A percentile compares a stretch with the other conserved stretches of the same genome.
Evolutionary conservation across 1,140 invertebrate genomes (phyloP).

Genomic region (Lordiphosa mommai): DNA sequence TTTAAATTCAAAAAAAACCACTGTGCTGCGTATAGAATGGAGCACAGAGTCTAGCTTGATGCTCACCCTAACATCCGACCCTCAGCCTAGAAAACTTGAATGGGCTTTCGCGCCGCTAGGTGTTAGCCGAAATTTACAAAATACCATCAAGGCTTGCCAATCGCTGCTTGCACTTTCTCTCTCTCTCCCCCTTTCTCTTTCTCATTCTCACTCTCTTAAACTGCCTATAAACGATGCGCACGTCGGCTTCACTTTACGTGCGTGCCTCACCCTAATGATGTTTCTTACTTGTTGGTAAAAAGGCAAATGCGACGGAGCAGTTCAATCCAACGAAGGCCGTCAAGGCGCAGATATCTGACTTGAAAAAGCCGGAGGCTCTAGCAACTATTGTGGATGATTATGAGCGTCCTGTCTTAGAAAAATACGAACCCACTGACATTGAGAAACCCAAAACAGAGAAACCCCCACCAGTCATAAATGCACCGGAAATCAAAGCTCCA

Average conservation of each 20-base stretch:
- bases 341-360: conserved; percentile 50
- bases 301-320: conserved; percentile 54
- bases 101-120: not conserved
- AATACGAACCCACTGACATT: conserved; percentile 78
- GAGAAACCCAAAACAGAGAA: conserved; percentile 37
- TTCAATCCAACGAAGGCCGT: conserved; percentile 32
- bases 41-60: too few relatives aligned
- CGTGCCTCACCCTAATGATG: conserved; percentile 1
- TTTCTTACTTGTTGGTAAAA: conserved; percentile 13
- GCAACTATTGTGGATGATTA: conserved; percentile 78
- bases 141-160: conserved; percentile 2
- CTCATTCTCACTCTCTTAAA: too few relatives aligned
- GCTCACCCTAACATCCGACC: too few relatives aligned
- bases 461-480: conserved; percentile 23
- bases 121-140: not conserved
- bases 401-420: conserved; percentile 81
- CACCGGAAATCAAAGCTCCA: conserved; percentile 35
- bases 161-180: conserved; percentile 6
- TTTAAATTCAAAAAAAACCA: too few relatives aligned
- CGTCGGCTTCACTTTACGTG: not conserved
- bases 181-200: not conserved
- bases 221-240: not conserved
- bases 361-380: conserved; percentile 59
- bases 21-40: too few relatives aligned
- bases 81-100: too few relatives aligned